Evolutionary conservation across 2,888 invertebrate genomes (phyloP), one percentile per base, ranked within the genome.

Genomic region (Eupithecia pulchellata): DNA sequence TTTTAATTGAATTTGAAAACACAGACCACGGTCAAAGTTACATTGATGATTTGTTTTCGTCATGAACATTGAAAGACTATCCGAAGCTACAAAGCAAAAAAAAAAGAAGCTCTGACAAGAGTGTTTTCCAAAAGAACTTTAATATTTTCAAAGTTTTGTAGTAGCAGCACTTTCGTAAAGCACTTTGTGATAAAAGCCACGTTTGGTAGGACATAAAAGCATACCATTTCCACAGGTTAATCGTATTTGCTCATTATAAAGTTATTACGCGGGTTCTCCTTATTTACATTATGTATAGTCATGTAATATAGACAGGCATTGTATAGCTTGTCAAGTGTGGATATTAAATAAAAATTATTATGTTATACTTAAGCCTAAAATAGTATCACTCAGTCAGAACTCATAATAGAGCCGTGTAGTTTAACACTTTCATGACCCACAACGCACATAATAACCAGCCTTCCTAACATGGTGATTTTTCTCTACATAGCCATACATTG

Each of bases 121-220:
- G 47, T 47, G 3, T 9, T 52, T 52, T 47, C 13, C 52, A 25
- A 52, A 52, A 20, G 25, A 52, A 52, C 4, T 25, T 34, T 25
- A 13, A 1, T 25, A 47, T 20, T 11, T 47, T 57, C 17, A 29
- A 57, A 57, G 20, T 57, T 29, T 17, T 17, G 61, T 20, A 11
- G 61, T 61, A 61, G 34, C 61, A 61, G 61, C 61, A 36, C 61
- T 61, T 61, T 61, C 20, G n/a, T 61, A 25, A 32, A 1, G 13
- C 32, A 32, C 34, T 34, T 34, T 25, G 34, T 32, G 34, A 34
- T 61, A 32, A 61, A 61, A 36, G 34, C 34, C 20, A 61, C 61
- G 61, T 61, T 61, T 32, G 17, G 61, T 61, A 61, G 20, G 13
- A 61, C 61, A 61, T 61, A 61, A 61, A 61, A 34, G 61, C 61